Evolutionary conservation across 2,113 vertebrate genomes (phyloP).

Genomic region (Pituophis catenifer): DNA sequence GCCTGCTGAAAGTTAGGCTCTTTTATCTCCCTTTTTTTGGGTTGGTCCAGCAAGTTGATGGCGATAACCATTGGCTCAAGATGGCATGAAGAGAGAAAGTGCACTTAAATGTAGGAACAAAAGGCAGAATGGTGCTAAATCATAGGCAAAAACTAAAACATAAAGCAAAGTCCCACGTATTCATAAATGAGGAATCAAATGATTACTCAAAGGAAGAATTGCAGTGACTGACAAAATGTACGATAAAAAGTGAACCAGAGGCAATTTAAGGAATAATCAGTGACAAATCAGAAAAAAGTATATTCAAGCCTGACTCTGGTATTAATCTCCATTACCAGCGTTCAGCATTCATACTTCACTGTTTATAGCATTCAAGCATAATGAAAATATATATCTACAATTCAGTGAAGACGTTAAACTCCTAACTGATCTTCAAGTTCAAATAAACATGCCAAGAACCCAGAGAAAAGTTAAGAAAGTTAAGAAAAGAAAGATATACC

Average conservation of each 20-base stretch:
- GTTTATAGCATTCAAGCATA: neutral
- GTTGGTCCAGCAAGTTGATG: neutral
- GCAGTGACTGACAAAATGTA: neutral
- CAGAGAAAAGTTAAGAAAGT: neutral
- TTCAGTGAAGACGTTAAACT: neutral
- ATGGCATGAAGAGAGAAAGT: neutral
- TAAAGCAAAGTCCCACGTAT: neutral
- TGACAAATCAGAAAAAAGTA: neutral
- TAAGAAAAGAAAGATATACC: neutral
- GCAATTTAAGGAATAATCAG: neutral
- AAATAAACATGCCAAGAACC: neutral
- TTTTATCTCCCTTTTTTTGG: neutral
- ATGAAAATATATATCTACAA: neutral
- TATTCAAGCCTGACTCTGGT: neutral
- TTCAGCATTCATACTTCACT: neutral
- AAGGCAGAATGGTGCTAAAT: neutral
- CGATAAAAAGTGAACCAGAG: neutral
- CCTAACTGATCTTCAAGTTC: neutral
- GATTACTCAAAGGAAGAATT: neutral
- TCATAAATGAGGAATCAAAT: neutral
- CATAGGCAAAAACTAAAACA: neutral
- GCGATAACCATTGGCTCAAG: neutral
- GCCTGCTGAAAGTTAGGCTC: neutral
- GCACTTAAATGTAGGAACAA: neutral
- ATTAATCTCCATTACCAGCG: neutral